Evolutionary conservation across 2,888 invertebrate genomes (phyloP).

Genomic region (Pterostichus niger): DNA sequence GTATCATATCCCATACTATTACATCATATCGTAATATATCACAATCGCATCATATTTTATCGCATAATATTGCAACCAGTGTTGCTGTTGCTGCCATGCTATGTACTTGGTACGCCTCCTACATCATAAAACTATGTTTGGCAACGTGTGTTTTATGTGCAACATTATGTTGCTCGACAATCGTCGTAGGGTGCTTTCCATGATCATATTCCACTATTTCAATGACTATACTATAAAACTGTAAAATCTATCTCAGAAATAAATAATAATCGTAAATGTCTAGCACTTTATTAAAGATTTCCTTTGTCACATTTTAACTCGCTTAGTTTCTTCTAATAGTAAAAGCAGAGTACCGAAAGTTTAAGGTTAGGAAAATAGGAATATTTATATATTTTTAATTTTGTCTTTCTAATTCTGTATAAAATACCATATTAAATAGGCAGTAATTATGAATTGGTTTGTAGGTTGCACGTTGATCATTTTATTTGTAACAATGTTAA

Average conservation of each 20-base stretch:
- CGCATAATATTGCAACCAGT: constrained; percentile 30
- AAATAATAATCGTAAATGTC: constrained; percentile 12
- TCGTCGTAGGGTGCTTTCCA: no score
- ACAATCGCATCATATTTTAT: constrained; percentile 48
- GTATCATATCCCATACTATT: constrained; percentile 46
- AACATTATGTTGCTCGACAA: neutral
- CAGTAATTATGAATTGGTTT: no score
- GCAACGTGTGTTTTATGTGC: constrained; percentile 48
- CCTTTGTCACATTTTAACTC: neutral
- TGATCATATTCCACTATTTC: constrained; percentile 12
- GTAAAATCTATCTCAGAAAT: constrained; percentile 5
- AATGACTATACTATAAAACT: constrained; percentile 18
- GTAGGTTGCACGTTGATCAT: no score
- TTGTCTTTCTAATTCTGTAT: no score
- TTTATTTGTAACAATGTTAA: no score
- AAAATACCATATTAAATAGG: no score
- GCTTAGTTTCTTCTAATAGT: no score
- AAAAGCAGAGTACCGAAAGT: no score
- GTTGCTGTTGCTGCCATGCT: neutral
- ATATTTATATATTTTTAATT: no score
- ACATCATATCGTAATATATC: constrained; percentile 36
- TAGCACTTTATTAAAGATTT: neutral
- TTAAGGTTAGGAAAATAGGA: no score
- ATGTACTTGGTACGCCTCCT: neutral
- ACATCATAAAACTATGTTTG: constrained; percentile 15